Evolutionary conservation across 2,113 vertebrate genomes (phyloP).

Genomic region (Nibea coibor): DNA sequence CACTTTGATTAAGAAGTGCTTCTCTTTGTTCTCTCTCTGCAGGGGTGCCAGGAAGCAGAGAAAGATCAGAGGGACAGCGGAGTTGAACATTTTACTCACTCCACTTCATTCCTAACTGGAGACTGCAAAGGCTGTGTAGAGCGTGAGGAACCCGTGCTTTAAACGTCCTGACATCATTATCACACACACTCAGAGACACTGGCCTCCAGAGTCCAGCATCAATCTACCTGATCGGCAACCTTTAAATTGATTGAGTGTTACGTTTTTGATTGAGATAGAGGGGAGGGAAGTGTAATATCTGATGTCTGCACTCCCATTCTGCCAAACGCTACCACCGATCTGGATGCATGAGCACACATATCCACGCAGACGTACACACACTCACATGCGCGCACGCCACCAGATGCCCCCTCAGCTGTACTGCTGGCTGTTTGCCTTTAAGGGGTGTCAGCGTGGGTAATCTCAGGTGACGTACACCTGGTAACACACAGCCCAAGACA

Average conservation of each 20-base stretch:
- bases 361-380: slow-evolving; percentile 9
- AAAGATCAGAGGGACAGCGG: slow-evolving; percentile 74
- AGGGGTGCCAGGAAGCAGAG: slow-evolving; percentile 54
- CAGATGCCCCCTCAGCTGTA: slow-evolving; percentile 83
- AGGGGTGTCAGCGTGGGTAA: slow-evolving; percentile 80
- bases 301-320: slow-evolving; percentile 29
- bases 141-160: slow-evolving; percentile 53
- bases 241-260: not conserved
- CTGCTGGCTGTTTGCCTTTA: slow-evolving; percentile 75
- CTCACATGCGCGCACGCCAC: slow-evolving; percentile 56
- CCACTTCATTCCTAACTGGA: slow-evolving; percentile 70
- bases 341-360: slow-evolving; percentile 66
- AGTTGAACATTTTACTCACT: slow-evolving; percentile 74
- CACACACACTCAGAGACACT: slow-evolving; percentile 44
- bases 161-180: slow-evolving; percentile 45
- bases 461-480: slow-evolving; percentile 84
- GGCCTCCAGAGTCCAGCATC: slow-evolving; percentile 19
- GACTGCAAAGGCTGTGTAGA: slow-evolving; percentile 20
- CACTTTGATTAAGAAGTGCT: slow-evolving; percentile 79
- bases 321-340: slow-evolving; percentile 55
- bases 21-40: slow-evolving; percentile 80
- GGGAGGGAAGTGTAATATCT: slow-evolving; percentile 4
- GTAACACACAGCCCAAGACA: slow-evolving; percentile 75
- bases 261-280: not conserved
- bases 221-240: slow-evolving; percentile 32